Percentiles rank a stretch among this genome's conserved stretches.
Conservation (phyloP, 2,888 invertebrate species). For the Eupithecia subumbrata region DNA sequence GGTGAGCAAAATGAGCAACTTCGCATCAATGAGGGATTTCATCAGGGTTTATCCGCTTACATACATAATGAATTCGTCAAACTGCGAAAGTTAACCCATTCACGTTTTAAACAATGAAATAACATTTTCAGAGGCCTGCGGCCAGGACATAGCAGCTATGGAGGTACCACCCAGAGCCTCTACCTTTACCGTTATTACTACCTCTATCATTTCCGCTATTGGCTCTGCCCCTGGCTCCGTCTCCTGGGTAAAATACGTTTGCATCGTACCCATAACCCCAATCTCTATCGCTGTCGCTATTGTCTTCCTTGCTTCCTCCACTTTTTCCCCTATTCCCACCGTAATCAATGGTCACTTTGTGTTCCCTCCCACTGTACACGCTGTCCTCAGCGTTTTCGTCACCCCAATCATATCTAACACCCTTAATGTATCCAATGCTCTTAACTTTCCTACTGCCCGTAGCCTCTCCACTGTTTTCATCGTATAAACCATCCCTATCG, state of each 20-base stretch:
- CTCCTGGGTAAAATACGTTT: neutral
- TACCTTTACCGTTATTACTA: neutral
- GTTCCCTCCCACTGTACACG: neutral
- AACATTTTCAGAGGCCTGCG: constrained; percentile 67
- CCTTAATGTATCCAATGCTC: neutral
- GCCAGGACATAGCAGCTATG: constrained; percentile 40
- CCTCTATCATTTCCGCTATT: neutral
- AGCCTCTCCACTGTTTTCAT: neutral
- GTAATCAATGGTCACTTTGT: neutral
- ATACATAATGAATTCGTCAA: too few relatives aligned
- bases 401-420: neutral
- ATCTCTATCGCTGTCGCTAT: neutral
- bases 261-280: neutral
- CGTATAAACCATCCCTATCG: neutral
- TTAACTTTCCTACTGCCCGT: neutral
- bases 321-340: neutral
- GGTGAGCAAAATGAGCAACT: too few relatives aligned
- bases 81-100: too few relatives aligned
- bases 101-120: neutral
- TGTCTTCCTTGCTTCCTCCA: neutral
- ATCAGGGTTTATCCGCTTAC: too few relatives aligned
- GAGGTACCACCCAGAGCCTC: constrained; percentile 11
- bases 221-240: neutral
- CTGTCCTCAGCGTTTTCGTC: neutral
- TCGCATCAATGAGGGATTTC: too few relatives aligned